Conservation (phyloP, 2,888 invertebrate species). For the Chloromyia formosa region DNA sequence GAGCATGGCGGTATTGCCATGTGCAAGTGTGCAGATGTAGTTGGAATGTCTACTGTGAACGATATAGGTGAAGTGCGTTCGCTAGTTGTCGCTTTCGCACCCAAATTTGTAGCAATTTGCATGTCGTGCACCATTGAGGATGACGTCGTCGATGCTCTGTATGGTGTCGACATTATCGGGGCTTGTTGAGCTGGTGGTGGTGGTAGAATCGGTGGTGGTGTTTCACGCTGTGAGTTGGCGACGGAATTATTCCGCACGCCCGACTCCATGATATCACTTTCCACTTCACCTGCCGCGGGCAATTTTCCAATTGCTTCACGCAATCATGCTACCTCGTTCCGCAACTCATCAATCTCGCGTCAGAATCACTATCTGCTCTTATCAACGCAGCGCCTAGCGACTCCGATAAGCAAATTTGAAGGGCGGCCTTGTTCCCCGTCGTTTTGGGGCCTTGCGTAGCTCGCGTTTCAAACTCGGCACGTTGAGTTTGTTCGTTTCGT, state of each 20-base stretch:
- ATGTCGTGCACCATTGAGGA: too few species aligned
- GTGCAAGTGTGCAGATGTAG: too few species aligned
- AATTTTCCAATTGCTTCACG: slow-evolving; percentile 9
- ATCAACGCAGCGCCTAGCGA: neutral
- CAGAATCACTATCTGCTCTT: too few species aligned
- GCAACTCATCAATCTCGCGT: slow-evolving; percentile 3
- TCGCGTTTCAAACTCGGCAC: slow-evolving; percentile 9
- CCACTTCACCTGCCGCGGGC: slow-evolving; percentile 2
- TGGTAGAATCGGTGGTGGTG: too few species aligned
- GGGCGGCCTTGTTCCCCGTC: slow-evolving; percentile 7
- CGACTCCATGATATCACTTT: slow-evolving; percentile 1
- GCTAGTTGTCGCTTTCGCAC: too few species aligned
- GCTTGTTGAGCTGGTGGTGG: neutral
- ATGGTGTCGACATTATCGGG: slow-evolving; percentile 7
- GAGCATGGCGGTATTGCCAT: too few species aligned
- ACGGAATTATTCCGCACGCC: neutral
- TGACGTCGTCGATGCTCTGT: slow-evolving; percentile 1
- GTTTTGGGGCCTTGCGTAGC: slow-evolving; percentile 1
- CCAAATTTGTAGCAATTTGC: too few species aligned
- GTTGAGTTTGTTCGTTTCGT: neutral
- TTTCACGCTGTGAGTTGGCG: neutral
- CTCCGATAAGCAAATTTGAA: slow-evolving; percentile 1
- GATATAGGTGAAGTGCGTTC: too few species aligned
- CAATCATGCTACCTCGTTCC: neutral
- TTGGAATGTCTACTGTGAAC: too few species aligned